phyloP scores from a whole-genome alignment of 2,888 invertebrate genomes.

The Agrochola macilenta region DNA sequence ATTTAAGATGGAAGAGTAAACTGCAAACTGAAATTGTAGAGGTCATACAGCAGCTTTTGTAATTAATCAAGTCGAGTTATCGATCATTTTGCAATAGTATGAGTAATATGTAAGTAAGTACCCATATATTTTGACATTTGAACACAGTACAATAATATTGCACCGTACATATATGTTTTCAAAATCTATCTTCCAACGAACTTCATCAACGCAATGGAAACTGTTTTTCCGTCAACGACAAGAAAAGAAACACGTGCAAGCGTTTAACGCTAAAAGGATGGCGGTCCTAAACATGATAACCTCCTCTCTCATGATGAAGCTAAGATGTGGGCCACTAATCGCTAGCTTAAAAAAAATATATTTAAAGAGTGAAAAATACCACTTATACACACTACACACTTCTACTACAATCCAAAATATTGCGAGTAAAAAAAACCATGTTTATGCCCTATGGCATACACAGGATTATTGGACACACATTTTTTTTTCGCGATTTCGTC shows the following conservation, averaged over 20 bases:
- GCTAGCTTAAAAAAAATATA: neutral
- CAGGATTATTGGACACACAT: no score
- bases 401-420: neutral
- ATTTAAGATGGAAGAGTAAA: slow-evolving; percentile 29
- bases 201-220: neutral
- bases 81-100: slow-evolving; percentile 24
- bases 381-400: no score
- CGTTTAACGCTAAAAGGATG: no score
- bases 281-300: neutral
- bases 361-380: neutral
- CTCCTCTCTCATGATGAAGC: no score
- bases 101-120: neutral
- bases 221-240: no score
- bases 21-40: slow-evolving; percentile 32
- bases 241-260: neutral
- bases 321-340: neutral
- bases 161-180: neutral
- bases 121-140: slow-evolving; percentile 10
- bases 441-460: neutral
- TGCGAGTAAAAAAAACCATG: neutral
- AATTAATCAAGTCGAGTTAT: slow-evolving; percentile 24
- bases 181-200: neutral
- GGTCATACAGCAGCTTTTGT: slow-evolving; percentile 25
- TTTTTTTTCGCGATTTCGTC: no score
- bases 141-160: neutral